phyloP scores from a whole-genome alignment of 2,797 vertebrate genomes.

The Sebastiscus albofasciatus region DNA sequence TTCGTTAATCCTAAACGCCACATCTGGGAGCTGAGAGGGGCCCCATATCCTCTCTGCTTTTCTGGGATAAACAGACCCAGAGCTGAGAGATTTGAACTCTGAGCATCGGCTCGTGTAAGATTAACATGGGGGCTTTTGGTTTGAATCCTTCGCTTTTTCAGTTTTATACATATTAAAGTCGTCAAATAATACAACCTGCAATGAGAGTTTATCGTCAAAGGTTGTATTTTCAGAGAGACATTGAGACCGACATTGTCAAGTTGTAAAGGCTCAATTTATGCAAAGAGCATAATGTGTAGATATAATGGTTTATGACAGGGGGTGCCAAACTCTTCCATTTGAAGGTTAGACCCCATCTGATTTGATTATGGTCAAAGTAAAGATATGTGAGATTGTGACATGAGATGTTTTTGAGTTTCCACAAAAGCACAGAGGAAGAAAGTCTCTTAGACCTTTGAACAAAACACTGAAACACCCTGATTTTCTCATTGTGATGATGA shows the following conservation, averaged over 20 bases:
- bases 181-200: neutral
- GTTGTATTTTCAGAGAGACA: neutral
- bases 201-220: neutral
- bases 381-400: neutral
- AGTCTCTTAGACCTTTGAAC: neutral
- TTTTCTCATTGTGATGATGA: neutral
- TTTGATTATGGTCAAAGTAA: neutral
- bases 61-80: constrained; percentile 37
- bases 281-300: neutral
- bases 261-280: neutral
- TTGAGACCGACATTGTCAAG: neutral
- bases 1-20: constrained; percentile 66
- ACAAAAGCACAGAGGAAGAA: neutral
- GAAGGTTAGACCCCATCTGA: neutral
- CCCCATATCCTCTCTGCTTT: constrained; percentile 24
- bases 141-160: constrained; percentile 1
- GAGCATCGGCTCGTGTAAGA: constrained; percentile 17
- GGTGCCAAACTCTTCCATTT: neutral
- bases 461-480: neutral
- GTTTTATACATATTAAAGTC: neutral
- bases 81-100: constrained; percentile 28
- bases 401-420: neutral
- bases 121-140: constrained; percentile 13
- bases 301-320: neutral
- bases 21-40: constrained; percentile 64